phyloP scores from a whole-genome alignment of 1,140 invertebrate genomes.

The Agrilus planipennis region DNA sequence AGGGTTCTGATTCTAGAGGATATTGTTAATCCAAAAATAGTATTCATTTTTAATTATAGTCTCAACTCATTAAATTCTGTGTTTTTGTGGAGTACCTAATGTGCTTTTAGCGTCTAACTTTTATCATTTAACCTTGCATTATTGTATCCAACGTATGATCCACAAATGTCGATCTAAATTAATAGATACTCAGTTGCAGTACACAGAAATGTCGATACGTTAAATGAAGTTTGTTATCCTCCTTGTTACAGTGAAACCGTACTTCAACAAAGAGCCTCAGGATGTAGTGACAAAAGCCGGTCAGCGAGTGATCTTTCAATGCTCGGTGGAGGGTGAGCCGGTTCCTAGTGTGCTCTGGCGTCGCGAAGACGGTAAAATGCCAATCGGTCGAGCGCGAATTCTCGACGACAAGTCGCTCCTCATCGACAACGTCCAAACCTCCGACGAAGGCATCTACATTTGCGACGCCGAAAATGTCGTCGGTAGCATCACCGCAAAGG shows the following conservation, averaged over 20 bases:
- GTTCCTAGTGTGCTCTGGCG: constrained; percentile 79
- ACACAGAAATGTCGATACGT: no score
- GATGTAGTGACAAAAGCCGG: constrained; percentile 73
- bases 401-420: constrained; percentile 62
- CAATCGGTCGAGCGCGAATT: constrained; percentile 57
- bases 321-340: constrained; percentile 83
- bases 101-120: no score
- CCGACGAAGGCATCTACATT: constrained; percentile 71
- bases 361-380: constrained; percentile 74
- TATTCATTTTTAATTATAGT: no score
- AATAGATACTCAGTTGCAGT: no score
- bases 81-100: no score
- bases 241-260: constrained; percentile 69
- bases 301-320: constrained; percentile 73
- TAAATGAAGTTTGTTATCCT: no score
- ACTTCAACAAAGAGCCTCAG: constrained; percentile 70
- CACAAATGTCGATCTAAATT: no score
- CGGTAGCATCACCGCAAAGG: constrained; percentile 60
- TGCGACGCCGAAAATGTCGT: constrained; percentile 71
- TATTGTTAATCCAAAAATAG: no score
- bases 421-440: constrained; percentile 59
- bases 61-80: no score
- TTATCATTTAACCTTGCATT: no score
- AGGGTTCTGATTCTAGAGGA: no score
- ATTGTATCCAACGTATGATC: no score